Percentiles rank a stretch among this genome's conserved stretches.
These are phyloP conservation scores for Babylonia areolata DNA, from an alignment of 1,140 invertebrate species.

Conservation along the genomic window DNA sequence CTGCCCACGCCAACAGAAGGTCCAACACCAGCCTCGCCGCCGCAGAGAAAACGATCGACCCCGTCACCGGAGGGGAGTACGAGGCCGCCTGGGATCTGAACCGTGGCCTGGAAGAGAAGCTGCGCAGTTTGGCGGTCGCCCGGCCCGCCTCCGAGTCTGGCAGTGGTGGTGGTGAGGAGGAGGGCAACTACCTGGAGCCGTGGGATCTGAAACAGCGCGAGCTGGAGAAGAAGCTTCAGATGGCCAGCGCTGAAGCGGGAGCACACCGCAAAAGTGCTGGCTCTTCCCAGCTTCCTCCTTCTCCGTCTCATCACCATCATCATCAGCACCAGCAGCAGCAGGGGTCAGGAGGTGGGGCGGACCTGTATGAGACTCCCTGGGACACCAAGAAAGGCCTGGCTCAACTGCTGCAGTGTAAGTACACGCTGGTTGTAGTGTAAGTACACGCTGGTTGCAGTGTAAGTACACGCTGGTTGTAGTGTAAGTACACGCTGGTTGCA, in stretches of 20 bases:
- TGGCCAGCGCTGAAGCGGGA: conserved; percentile 36
- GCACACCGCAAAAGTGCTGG: not conserved
- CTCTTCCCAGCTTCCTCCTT: not conserved
- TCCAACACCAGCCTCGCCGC: not conserved
- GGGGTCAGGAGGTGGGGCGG: not conserved
- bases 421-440: too few species aligned
- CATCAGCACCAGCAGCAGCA: not conserved
- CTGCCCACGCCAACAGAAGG: too few species aligned
- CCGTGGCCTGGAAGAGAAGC: conserved; percentile 22
- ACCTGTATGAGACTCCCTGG: conserved; percentile 59
- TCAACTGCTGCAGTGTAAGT: conserved; percentile 43
- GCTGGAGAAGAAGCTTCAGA: conserved; percentile 55
- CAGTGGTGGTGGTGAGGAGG: not conserved
- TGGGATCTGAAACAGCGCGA: conserved; percentile 63
- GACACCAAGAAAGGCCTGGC: conserved; percentile 50
- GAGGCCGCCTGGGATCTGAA: conserved; percentile 58
- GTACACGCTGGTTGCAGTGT: too few species aligned
- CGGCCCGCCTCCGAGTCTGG: not conserved
- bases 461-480: too few species aligned
- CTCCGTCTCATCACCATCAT: not conserved
- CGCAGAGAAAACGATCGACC: conserved; percentile 14
- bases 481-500: too few species aligned
- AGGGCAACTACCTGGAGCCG: conserved; percentile 59
- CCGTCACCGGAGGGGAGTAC: conserved; percentile 40
- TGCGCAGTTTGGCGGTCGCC: conserved; percentile 8